Evolutionary conservation across 2,888 invertebrate species (phyloP), one percentile per base, ranked within the genome.

Genomic region (Arge pagana): DNA sequence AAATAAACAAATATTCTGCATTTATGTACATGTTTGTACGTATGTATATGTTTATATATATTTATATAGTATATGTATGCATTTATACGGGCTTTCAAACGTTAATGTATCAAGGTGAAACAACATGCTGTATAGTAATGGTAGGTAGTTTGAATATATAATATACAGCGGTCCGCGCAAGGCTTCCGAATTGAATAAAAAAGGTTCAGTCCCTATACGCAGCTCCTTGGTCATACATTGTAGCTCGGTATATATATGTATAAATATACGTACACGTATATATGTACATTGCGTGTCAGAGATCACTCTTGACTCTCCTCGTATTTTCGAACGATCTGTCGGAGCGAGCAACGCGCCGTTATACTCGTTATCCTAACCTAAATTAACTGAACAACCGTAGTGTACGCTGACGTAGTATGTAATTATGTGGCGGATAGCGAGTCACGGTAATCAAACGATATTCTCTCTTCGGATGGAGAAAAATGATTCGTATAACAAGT

Each of bases 321-420:
- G 13, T 33, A 23, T 33, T 42, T 40, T 45, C 45, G 33, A 45
- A 45, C 45, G 33, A 35, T 45, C 21, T 13, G 45, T 11, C 33
- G 10, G 45, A 45, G 45, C 45, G 23, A 45, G 45, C 13, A 45
- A 45, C 23, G 35, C 45, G 33, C 45, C 45, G 45, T 45, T 45
- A 45, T 35, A 33, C 45, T 45, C 45, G 45, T 45, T 45, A 45
- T 45, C 45, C 45, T 33, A 45, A 45, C 45, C 45, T 35, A 45
- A 45, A 45, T 45, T 45, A 45, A 45, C 45, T 35, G 24, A 45
- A 45, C 45, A 45, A 33, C 45, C 45, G 45, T 45, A 45, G 45
- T 45, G 24, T 18, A 18, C 23, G 11, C 5, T 30, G 21, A 23
- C 10, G 30, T 21, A 19, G 18, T 35, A 45, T 33, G 35, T 45